phyloP scores from a whole-genome alignment of 2,888 invertebrate species.

The Amitus sp. region DNA sequence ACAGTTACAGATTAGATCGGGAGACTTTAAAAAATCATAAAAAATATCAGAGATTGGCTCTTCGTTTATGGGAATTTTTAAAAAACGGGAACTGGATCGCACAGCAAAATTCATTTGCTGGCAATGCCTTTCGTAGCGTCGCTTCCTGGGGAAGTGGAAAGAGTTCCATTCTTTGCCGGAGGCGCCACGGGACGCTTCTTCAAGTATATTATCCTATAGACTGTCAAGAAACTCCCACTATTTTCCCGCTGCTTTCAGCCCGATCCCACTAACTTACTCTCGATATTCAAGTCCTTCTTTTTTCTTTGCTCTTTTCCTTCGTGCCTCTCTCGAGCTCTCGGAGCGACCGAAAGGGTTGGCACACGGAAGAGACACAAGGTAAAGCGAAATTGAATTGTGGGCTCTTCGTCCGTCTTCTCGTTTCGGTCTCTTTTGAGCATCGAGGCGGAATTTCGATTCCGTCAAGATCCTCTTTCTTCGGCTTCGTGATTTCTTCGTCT shows the following conservation, averaged over 20 bases:
- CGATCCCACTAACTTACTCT: slow-evolving; percentile 7
- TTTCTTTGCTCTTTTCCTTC: slow-evolving; percentile 13
- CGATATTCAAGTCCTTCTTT: slow-evolving; percentile 13
- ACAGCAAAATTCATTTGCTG: slow-evolving; percentile 62
- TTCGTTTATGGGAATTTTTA: too few relatives aligned
- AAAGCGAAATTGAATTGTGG: slow-evolving; percentile 39
- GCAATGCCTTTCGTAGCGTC: slow-evolving; percentile 42
- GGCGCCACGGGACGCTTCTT: slow-evolving; percentile 8
- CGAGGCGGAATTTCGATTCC: slow-evolving; percentile 48
- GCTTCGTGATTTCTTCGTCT: slow-evolving; percentile 6
- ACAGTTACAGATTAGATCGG: too few relatives aligned
- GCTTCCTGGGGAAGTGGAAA: too few relatives aligned
- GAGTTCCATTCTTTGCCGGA: slow-evolving; percentile 1
- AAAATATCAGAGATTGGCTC: too few relatives aligned
- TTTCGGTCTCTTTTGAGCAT: slow-evolving; percentile 34
- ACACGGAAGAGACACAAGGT: slow-evolving; percentile 35
- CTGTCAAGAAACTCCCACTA: slow-evolving; percentile 2
- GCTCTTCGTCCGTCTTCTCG: slow-evolving; percentile 18
- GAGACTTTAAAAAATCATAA: too few relatives aligned
- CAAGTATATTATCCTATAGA: slow-evolving; percentile 9
- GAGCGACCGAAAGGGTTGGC: slow-evolving; percentile 15
- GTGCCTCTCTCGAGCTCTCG: slow-evolving; percentile 5
- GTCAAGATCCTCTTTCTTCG: slow-evolving; percentile 13
- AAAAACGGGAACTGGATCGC: too few relatives aligned
- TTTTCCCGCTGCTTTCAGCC: slow-evolving; percentile 20